Conservation (phyloP, 2,797 vertebrate species). For the Orestias chungarensis region DNA sequence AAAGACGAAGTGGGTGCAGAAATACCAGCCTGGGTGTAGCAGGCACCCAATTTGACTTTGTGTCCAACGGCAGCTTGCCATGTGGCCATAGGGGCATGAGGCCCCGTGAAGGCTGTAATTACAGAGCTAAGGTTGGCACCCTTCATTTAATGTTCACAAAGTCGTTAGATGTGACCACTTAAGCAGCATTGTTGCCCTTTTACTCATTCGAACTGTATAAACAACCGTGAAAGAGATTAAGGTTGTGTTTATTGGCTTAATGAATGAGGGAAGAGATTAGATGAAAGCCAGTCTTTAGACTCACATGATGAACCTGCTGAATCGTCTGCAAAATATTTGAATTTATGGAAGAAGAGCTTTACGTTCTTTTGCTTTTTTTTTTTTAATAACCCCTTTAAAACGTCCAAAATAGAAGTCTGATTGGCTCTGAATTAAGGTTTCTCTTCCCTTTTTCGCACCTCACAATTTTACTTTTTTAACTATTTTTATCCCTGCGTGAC, state of each 20-base stretch:
- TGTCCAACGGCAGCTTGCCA: conserved; percentile 73
- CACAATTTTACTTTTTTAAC: conserved; percentile 39
- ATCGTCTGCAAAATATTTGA: conserved; percentile 8
- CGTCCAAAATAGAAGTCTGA: not conserved
- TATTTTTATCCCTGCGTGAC: conserved; percentile 52
- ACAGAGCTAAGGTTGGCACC: conserved; percentile 66
- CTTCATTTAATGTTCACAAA: conserved; percentile 68
- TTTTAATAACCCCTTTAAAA: not conserved
- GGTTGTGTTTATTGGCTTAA: conserved; percentile 9
- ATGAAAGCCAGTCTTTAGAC: conserved; percentile 10
- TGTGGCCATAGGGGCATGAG: conserved; percentile 68
- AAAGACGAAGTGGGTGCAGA: conserved; percentile 78
- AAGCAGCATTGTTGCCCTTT: conserved; percentile 66
- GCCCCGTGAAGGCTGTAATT: conserved; percentile 77
- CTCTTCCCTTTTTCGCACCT: conserved; percentile 21
- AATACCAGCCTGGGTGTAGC: conserved; percentile 78
- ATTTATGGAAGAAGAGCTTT: conserved; percentile 24
- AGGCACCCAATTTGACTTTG: conserved; percentile 72
- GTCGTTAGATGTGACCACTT: conserved; percentile 72
- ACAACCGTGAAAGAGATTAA: conserved; percentile 32
- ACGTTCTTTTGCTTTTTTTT: too few species aligned
- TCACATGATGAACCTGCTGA: conserved; percentile 12
- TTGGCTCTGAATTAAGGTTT: conserved; percentile 15
- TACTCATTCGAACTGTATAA: conserved; percentile 25
- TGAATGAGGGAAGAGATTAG: not conserved